Conservation (phyloP, 2,888 invertebrate species). For the Hoplodrina ambigua region DNA sequence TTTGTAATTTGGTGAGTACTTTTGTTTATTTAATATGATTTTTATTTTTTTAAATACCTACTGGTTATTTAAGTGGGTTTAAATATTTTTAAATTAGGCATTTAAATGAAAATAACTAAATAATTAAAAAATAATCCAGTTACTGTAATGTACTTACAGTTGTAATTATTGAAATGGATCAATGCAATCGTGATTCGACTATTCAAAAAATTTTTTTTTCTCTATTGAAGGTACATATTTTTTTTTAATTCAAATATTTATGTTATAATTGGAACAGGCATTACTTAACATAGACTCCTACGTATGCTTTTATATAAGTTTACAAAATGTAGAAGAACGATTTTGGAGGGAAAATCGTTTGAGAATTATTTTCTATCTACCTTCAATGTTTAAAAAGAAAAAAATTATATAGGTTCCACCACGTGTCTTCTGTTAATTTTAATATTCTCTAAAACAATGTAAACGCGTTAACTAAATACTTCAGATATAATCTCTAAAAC, state of each 20-base stretch:
- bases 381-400: constrained; percentile 6
- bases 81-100: neutral
- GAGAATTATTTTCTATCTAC: neutral
- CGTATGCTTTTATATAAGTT: neutral
- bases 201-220: neutral
- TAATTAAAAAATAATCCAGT: no score
- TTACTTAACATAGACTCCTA: fast-evolving
- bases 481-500: constrained; percentile 5
- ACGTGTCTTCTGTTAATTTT: no score
- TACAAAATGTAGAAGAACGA: neutral
- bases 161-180: neutral
- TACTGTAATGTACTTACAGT: no score
- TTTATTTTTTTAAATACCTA: neutral
- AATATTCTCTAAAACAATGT: no score
- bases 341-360: neutral
- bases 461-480: neutral
- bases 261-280: neutral
- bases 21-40: neutral
- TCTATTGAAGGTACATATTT: neutral
- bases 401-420: neutral
- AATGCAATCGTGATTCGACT: neutral
- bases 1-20: constrained; percentile 50
- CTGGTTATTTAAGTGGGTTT: neutral
- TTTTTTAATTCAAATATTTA: neutral
- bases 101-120: no score